Percentiles rank a stretch among this genome's conserved stretches.
Evolutionary conservation across 1,140 invertebrate species (phyloP).

Genomic region (Archegozetes longisetosus): DNA sequence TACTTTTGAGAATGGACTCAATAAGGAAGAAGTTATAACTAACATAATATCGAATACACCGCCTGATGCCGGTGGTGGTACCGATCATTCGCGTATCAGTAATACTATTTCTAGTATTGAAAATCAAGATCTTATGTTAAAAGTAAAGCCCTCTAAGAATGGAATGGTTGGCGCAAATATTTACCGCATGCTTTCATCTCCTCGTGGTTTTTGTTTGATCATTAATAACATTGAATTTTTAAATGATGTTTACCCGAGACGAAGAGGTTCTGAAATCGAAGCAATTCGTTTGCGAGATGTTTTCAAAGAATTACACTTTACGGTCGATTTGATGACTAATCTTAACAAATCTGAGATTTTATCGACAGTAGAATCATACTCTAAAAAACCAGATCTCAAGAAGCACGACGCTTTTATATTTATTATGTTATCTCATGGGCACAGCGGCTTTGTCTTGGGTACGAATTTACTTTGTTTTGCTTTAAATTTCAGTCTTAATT

Average conservation of each 20-base stretch:
- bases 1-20: not conserved
- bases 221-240: not conserved
- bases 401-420: not conserved
- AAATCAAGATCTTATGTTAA: not conserved
- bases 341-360: not conserved
- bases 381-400: not conserved
- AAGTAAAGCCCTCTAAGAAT: not conserved
- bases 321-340: not conserved
- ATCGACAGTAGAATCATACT: not conserved
- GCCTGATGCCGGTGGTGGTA: not conserved
- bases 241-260: not conserved
- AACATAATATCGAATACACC: not conserved
- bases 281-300: not conserved
- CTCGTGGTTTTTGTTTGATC: not conserved
- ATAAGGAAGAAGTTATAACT: not conserved
- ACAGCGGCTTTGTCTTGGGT: not conserved
- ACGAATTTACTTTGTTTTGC: not conserved
- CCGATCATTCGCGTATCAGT: not conserved
- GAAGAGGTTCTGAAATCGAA: not conserved
- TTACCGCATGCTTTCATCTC: not conserved
- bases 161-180: not conserved
- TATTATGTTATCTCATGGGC: not conserved
- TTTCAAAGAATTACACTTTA: not conserved
- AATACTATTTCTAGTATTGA: not conserved
- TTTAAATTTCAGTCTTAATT: not conserved